Evolutionary conservation across 2,113 vertebrate species (phyloP).

Genomic region (Rynchops niger): DNA sequence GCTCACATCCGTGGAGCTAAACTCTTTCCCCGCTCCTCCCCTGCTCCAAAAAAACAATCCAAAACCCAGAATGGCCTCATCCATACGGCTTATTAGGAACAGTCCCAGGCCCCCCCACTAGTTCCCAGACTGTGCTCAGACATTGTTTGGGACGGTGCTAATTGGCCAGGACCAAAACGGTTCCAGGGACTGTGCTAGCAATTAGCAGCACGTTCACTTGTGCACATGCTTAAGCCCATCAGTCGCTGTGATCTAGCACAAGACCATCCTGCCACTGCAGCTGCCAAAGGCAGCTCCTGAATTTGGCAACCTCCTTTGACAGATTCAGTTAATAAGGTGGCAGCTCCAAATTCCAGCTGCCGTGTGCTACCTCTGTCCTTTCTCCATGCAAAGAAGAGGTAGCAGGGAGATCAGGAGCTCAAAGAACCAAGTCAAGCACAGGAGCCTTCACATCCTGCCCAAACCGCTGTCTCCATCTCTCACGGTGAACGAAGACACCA

Average conservation of each 20-base stretch:
- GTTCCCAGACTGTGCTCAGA: neutral
- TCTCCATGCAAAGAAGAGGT: neutral
- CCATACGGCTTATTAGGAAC: neutral
- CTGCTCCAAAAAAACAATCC: neutral
- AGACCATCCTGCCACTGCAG: neutral
- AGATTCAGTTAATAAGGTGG: neutral
- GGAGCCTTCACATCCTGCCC: neutral
- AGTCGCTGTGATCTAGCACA: neutral
- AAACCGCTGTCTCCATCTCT: neutral
- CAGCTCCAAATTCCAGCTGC: neutral
- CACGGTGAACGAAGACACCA: neutral
- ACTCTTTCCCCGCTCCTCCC: neutral
- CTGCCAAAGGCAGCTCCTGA: neutral
- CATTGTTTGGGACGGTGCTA: neutral
- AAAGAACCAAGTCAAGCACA: neutral
- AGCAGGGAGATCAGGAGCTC: neutral
- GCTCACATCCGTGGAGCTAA: neutral
- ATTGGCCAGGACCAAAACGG: neutral
- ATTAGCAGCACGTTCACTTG: conserved; percentile 33
- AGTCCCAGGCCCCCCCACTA: neutral
- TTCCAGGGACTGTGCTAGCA: conserved; percentile 40
- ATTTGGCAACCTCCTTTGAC: neutral
- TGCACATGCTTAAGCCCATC: neutral
- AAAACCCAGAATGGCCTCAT: neutral
- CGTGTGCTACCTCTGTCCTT: neutral